Conservation (phyloP, 53 echinoderm and acorn worm species). For the Mesocentrotus franciscanus region DNA sequence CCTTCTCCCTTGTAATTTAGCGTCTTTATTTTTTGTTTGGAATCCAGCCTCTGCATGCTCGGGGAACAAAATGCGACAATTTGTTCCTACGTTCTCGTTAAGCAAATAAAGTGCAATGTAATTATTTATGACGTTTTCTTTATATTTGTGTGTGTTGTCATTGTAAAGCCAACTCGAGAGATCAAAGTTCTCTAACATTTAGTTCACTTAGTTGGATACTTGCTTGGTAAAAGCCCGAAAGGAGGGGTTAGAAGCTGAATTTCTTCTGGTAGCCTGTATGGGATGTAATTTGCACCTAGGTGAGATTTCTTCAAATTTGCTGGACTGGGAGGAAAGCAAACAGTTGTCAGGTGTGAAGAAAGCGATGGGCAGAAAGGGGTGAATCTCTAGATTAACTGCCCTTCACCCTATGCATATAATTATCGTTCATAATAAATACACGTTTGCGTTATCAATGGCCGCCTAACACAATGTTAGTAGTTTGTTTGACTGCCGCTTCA, state of each 20-base stretch:
- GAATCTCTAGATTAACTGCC: not conserved
- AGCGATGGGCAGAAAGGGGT: not conserved
- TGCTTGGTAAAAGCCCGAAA: not conserved
- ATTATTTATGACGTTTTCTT: slow-evolving; percentile 3
- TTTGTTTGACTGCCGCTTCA: not conserved
- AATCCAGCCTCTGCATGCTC: not conserved
- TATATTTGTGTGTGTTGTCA: not conserved
- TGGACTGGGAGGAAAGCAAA: not conserved
- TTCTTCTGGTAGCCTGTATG: not conserved
- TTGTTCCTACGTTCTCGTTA: not conserved
- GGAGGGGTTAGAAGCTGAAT: not conserved
- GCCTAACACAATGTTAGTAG: not conserved
- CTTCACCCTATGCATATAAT: not conserved
- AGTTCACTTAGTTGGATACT: not conserved
- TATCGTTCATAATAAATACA: not conserved
- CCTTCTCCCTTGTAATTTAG: not conserved
- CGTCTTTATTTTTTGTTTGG: not conserved
- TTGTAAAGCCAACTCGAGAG: not conserved
- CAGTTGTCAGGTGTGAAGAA: not conserved
- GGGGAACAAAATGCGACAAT: slow-evolving; percentile 3
- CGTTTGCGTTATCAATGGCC: not conserved
- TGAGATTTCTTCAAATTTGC: not conserved
- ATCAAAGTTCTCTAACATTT: not conserved
- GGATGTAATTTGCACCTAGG: not conserved
- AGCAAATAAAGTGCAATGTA: not conserved